Evolutionary conservation across 2,113 vertebrate genomes (phyloP), one percentile per base, ranked within the genome.

Genomic region (Smithornis capensis): DNA sequence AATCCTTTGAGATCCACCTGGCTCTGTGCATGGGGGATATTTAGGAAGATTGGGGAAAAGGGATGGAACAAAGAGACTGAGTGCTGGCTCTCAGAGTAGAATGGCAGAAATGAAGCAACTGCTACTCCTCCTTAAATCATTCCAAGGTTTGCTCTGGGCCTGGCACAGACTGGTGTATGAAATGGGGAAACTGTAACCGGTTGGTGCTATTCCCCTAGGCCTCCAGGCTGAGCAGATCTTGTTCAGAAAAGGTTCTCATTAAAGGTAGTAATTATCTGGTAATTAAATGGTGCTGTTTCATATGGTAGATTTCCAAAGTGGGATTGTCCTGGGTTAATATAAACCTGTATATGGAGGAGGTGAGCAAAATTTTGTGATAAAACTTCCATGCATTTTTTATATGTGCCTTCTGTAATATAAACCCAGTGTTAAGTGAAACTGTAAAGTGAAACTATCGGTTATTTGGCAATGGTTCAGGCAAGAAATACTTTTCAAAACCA

Each of bases 281-380:
- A 96, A 96, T 96, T 95, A 94, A 94, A 87, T 69, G 59, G 62
- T 87, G 82, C 60, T 92, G 64, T 63, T 94, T 68, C 76, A 90
- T 77, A 49, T 75, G 79, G 92, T 93, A 89, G 79, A 78, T 92
- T 94, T 96, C 91, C 92, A 95, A 94, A 94, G 28, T 10, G 31
- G 87, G 71, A 80, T 88, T 75, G 82, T 89, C 52, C 69, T 88
- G 71, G 15, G 33, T 90, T 80, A 90, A 87, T 87, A 40, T 18
- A 80, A 89, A 12, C 28, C 35, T 78, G 28, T 52, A 19, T 29
- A 42, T 75, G 90, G 89, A 79, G 42, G 92, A 89, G 73, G 86
- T 86, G 82, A 93, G 47, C 5, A 15, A 85, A 90, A 81, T 47
- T 44, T 74, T 79, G 52, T 31, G 44, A 35, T 75, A 75, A 93